Evolutionary conservation across 1,140 invertebrate genomes (phyloP), one percentile per base, ranked within the genome.

Genomic region (Acromyrmex echinatior): DNA sequence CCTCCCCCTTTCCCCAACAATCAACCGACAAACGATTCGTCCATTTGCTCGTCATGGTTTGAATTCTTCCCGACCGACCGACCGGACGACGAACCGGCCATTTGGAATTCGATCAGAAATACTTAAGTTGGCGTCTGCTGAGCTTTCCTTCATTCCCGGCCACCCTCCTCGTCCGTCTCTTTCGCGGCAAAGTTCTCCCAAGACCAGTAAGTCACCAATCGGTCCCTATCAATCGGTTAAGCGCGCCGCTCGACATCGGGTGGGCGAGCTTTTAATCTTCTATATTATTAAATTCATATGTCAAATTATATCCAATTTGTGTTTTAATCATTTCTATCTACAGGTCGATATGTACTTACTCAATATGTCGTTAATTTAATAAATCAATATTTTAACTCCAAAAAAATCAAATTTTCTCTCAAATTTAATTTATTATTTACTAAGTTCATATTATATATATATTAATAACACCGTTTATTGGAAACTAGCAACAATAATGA

Each of bases 31-130:
- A 58, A 49, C 88, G 65, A 73, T 78, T 78, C 84, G 89, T 91
- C 84, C 90, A 91, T 91, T 91, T 91, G 90, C 89, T 91, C 90
- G 87, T 90, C 90, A 92, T 86, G 90, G 92, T 86, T 93, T 92
- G 93, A 93, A 93, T 93, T 93, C 92, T 93, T 93, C 91, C 93
- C 90, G 89, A 87, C 91, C 91, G 89, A 91, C 90, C 86, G 91
- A 88, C 85, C 90, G 86, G 89, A 92, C 88, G 91, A 88, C 92
- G 90, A 93, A 92, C 90, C 92, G 89, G 86, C 89, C 92, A 92
- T 92, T 92, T 92, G 94, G 94, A 94, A 95, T 95, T 93, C 92
- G 94, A 94, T 95, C 93, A 94, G 93, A 95, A 94, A 95, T 95
- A 94, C 93, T 95, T 94, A 92, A 93, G 93, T 93, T 94, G 93